Conservation (phyloP, 2,113 vertebrate species). For the Sapayoa aenigma region DNA sequence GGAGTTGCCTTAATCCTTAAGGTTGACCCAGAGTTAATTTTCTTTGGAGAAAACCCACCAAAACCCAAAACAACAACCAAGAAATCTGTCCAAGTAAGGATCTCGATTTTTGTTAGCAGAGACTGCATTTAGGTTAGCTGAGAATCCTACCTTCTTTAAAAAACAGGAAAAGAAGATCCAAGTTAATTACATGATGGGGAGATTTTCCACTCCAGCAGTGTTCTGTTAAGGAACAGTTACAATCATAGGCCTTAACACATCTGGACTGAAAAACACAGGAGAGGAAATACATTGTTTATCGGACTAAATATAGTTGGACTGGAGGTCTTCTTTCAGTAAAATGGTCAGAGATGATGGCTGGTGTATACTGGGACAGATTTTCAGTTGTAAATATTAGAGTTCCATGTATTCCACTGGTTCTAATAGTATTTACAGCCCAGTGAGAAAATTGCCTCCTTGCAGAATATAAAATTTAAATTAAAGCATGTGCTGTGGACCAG, state of each 20-base stretch:
- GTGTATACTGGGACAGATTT: background rate
- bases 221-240: conserved; percentile 22
- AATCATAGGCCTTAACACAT: conserved; percentile 21
- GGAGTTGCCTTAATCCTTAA: conserved; percentile 11
- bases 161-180: background rate
- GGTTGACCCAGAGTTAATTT: conserved; percentile 2
- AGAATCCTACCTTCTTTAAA: background rate
- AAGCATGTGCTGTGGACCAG: background rate
- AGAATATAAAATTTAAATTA: background rate
- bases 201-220: background rate
- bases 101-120: background rate
- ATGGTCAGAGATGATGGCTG: background rate
- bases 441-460: background rate
- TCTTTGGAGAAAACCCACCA: background rate
- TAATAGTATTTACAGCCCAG: background rate
- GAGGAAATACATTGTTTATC: conserved; percentile 56
- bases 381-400: background rate
- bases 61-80: background rate
- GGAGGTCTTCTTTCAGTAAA: background rate
- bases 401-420: background rate
- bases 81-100: background rate
- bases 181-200: background rate
- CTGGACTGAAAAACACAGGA: conserved; percentile 34
- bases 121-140: background rate
- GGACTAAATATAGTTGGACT: conserved; percentile 18